Base-by-base conservation (phyloP, 1,140 invertebrate genomes). In the Bilobella aurantiaca region DNA sequence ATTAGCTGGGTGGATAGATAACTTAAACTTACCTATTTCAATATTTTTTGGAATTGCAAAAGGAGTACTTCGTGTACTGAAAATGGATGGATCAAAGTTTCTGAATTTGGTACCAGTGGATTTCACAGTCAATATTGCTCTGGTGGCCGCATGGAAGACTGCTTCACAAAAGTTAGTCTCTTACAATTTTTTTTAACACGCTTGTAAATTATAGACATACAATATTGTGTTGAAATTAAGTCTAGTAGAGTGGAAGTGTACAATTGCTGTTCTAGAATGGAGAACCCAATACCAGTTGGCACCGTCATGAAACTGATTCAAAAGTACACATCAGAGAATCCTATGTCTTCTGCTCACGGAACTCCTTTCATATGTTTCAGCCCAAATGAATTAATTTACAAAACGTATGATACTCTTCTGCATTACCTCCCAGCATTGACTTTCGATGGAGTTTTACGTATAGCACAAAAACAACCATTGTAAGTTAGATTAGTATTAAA, bases 61-160 rank as follows among this genome's bases (percentile, higher is more conserved):
- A 82, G 94, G 94, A 16, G 82, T 96, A 8, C 80, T 98, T 1
- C 82, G 93, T 58, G 84, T 91, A 68, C 81, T 97, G 64, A 88
- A 90, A 0, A 80, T 92, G 61, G 84, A 84, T 64, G 81, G 81
- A 57, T 76, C 86, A 30, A 81, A 90, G 14, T 82, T 92, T 70
- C 91, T 90, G 53, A 94, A 98, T 77, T 91, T 97, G 69, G 93
- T 98, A 71, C 94, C 94, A 16, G 89, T 97, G 1, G 94, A 98
- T 78, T 82, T 93, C 63, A 91, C 95, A 1, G 86, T 93, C 3
- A 96, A 96, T 76, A 79, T 85, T 73, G 82, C 97, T 37, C 82
- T 97, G 28, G 85, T 86, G 1, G 85, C 88, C 49, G 91, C 87
- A 0, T 93, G 87, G 79, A 79, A 88, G 73, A 85, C 88, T 25